These are phyloP conservation scores for Coranthus polyacanthus DNA, from an alignment of 2,797 vertebrate genomes.

Conservation along the genomic window DNA sequence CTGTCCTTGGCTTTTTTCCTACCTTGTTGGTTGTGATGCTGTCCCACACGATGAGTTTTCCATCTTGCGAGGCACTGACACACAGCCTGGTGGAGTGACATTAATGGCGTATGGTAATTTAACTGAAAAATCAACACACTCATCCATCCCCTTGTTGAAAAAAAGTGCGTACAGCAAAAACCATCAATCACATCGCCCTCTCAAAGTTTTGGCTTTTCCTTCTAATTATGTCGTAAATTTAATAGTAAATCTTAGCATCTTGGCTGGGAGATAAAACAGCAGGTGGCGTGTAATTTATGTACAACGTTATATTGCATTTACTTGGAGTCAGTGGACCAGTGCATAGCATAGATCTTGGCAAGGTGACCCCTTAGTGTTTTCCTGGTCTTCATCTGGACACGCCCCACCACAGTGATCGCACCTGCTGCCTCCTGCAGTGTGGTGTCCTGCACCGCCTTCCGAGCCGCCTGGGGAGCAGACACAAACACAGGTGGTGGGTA, in stretches of 20 bases:
- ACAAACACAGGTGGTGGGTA: slow-evolving; percentile 18
- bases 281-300: slow-evolving; percentile 16
- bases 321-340: slow-evolving; percentile 95
- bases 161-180: no score
- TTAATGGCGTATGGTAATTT: background rate
- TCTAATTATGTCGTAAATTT: background rate
- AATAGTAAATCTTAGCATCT: background rate
- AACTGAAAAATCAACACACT: background rate
- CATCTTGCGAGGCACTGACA: slow-evolving; percentile 98
- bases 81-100: slow-evolving; percentile 84
- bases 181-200: slow-evolving; percentile 23
- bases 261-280: slow-evolving; percentile 2
- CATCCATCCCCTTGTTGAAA: no score
- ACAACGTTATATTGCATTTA: slow-evolving; percentile 69
- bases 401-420: slow-evolving; percentile 85
- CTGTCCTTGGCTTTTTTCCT: slow-evolving; percentile 34
- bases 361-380: slow-evolving; percentile 96
- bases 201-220: background rate
- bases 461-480: slow-evolving; percentile 86
- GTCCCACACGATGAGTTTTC: slow-evolving; percentile 99
- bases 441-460: slow-evolving; percentile 92
- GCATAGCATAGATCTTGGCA: slow-evolving; percentile 99
- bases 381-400: slow-evolving; percentile 94
- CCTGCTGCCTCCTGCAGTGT: slow-evolving; percentile 89
- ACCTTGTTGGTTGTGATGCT: slow-evolving; percentile 97